These are phyloP conservation scores for Augiades crinisus DNA, from an alignment of 2,888 invertebrate species.

Conservation along the genomic window DNA sequence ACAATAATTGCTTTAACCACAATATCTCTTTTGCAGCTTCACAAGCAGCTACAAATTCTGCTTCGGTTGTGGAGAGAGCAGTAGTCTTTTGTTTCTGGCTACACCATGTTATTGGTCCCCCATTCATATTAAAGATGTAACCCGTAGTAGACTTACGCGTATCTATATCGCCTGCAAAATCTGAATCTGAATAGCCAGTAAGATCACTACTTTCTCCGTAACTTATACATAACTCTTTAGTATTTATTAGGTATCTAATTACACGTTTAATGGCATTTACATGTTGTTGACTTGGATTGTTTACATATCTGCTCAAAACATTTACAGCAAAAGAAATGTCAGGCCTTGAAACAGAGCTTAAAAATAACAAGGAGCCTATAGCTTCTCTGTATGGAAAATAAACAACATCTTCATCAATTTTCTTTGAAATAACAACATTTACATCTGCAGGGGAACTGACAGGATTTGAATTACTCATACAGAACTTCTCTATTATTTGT, in stretches of 20 bases:
- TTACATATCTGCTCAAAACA: conserved; percentile 33
- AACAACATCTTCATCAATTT: background rate
- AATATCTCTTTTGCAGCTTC: conserved; percentile 27
- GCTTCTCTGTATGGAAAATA: conserved; percentile 1
- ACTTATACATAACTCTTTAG: conserved; percentile 32
- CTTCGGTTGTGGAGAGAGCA: conserved; percentile 29
- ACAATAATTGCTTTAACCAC: conserved; percentile 26
- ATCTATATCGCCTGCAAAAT: conserved; percentile 28
- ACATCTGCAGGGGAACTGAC: too few relatives aligned
- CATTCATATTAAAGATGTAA: conserved; percentile 29
- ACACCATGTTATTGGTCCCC: conserved; percentile 27
- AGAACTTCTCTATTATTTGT: conserved; percentile 35
- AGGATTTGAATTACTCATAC: too few relatives aligned
- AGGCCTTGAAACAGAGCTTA: background rate
- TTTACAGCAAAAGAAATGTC: conserved; percentile 26
- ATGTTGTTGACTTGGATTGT: conserved; percentile 31
- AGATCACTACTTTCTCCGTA: conserved; percentile 26
- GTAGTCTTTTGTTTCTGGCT: conserved; percentile 29
- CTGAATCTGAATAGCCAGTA: conserved; percentile 26
- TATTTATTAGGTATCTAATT: conserved; percentile 32
- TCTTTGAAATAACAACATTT: background rate
- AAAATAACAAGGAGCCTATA: background rate
- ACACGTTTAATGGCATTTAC: conserved; percentile 34
- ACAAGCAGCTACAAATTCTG: conserved; percentile 29
- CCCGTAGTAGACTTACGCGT: conserved; percentile 29